phyloP scores from a whole-genome alignment of 2,797 vertebrate genomes.

The Moxostoma hubbsi region DNA sequence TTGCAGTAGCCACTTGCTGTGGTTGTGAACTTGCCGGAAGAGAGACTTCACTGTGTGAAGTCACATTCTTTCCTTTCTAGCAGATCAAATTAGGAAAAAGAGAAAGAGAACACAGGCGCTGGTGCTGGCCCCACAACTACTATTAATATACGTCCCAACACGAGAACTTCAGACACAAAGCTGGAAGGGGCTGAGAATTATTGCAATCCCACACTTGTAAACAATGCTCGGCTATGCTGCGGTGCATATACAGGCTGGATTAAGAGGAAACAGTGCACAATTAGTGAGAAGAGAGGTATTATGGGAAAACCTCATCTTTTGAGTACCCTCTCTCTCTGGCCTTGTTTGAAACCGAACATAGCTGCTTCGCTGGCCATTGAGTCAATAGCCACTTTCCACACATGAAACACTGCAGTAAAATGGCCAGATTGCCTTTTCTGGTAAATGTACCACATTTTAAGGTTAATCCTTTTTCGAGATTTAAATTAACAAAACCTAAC shows the following conservation, averaged over 20 bases:
- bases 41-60: conserved; percentile 47
- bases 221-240: background rate
- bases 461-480: too few species aligned
- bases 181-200: background rate
- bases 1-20: conserved; percentile 35
- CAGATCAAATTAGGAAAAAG: conserved; percentile 61
- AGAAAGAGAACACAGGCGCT: conserved; percentile 57
- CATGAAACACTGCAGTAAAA: too few species aligned
- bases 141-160: conserved; percentile 21
- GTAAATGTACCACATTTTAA: too few species aligned
- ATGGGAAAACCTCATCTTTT: conserved; percentile 5
- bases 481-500: too few species aligned
- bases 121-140: conserved; percentile 57
- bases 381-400: background rate
- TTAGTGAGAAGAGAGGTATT: conserved; percentile 14
- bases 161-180: conserved; percentile 5
- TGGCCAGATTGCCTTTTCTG: too few species aligned
- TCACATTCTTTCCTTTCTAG: conserved; percentile 63
- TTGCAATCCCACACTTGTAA: conserved; percentile 17
- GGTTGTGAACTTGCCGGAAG: conserved; percentile 43
- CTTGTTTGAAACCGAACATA: background rate
- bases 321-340: background rate
- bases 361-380: background rate
- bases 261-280: conserved; percentile 19
- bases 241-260: conserved; percentile 12